Evolutionary conservation across 2,113 vertebrate species (phyloP), one percentile per base, ranked within the genome.

Genomic region (Camelus bactrianus): DNA sequence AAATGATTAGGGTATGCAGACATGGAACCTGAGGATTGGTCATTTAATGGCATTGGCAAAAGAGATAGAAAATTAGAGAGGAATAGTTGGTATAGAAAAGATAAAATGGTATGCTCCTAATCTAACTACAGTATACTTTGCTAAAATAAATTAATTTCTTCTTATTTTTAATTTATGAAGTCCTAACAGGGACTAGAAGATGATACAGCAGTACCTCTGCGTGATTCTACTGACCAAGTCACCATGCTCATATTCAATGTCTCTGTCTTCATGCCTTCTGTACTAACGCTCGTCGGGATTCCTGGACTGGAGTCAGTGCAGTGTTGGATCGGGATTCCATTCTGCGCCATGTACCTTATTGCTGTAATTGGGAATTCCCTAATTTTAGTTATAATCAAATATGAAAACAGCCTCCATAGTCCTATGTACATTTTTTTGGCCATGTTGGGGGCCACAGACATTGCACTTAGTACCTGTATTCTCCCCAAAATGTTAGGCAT

Each of bases 351-450:
- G 83, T 96, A 98, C 24, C 5, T 96, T 35, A 69, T 56, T 0
- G 95, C 93, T 58, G 3, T 95, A 38, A 60, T 52, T 16, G 95
- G 96, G 12, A 97, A 97, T 75, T 76, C 52, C 2, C 3, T 94
- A 2, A 28, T 96, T 46, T 70, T 97, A 24, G 46, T 80, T n/a
- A 83, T 93, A 35, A 88, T 96, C 58, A 92, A 75, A 75, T 35
- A 9, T 8, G 97, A 96, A 52, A 83, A 28, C 8, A 96, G 90
- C 20, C 93, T 98, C 19, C 97, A 96, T 26, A 65, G 75, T 35
- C 97, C 97, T 35, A 98, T 96, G 91, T 96, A 97, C 20, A 89
- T 94, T 8, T 97, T 98, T 65, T 26, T 96, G 50, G 95, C 88
- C 28, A 96, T 97, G 85, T 52, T 98, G 60, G 97, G 94, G 30